Base-by-base conservation (phyloP, 2,797 vertebrate genomes). In the Enteromius argenteus region DNA sequence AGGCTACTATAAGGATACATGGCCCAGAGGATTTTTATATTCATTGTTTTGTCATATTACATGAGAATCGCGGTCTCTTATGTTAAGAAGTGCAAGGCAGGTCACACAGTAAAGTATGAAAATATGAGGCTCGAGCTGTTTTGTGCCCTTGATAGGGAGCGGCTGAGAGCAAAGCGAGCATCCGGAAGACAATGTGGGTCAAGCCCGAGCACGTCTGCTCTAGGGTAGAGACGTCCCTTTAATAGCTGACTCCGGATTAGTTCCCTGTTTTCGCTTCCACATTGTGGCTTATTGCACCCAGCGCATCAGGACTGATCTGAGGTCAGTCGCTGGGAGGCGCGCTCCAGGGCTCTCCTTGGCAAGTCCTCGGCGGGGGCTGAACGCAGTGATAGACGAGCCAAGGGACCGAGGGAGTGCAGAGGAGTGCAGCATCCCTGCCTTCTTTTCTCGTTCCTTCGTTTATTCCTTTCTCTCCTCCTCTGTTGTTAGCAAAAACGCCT, bases 311-410 rank as follows among this genome's bases (percentile, higher is more conserved):
- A 44, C 79, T 86, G 74, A 53, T 86, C 84, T 44, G 23, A 27
- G 86, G 85, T 85, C 82, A 86, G 84, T 51, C 13, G 27, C 87
- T 76, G 46, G 13, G 46, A 75, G 80, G 75, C 60, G 19, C 32
- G 42, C 81, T 87, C 64, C 71, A 62, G 84, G 86, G 76, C 67
- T 88, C 87, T 87, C 87, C 87, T 88, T 88, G n/a, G 68, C 76
- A n/a, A 89, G 88, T 85, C 87, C 88, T 87, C 82, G 35, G 85
- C 58, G 80, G 37, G 71, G 15, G 66, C 79, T 80, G 81, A 83
- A 86, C 23, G 75, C 9, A 6, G 78, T 88, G 84, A 90, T 90
- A 83, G 84, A 90, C 68, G 89, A 90, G 89, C 84, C 83, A 13
- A 64, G 87, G 89, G 89, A 83, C 30, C 64, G 69, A 79, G 89